Evolutionary conservation across 1,140 invertebrate genomes (phyloP).

Genomic region (Sipha flava): DNA sequence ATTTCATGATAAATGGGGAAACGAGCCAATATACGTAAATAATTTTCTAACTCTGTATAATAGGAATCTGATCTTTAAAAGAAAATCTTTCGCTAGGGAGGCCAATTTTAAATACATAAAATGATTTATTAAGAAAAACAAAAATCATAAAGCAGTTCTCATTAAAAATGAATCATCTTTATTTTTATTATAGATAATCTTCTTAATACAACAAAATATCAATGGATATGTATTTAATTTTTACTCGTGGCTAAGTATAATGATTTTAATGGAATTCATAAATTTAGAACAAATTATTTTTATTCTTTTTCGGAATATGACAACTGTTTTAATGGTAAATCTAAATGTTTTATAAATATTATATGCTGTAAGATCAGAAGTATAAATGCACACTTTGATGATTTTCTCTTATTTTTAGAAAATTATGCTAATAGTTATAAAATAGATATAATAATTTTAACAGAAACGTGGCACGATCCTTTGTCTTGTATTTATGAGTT

Average conservation of each 20-base stretch:
- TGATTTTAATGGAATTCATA: background rate
- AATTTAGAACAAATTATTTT: background rate
- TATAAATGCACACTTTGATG: background rate
- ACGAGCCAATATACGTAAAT: too few relatives aligned
- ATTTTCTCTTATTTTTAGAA: background rate
- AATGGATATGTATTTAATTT: background rate
- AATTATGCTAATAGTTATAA: background rate
- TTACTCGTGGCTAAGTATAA: background rate
- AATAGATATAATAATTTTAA: background rate
- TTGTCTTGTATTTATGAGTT: background rate
- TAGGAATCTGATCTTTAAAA: too few relatives aligned
- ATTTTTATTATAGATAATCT: background rate
- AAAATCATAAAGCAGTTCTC: background rate
- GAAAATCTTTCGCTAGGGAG: too few relatives aligned
- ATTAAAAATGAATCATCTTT: background rate
- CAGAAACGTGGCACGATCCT: background rate
- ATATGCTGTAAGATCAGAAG: background rate
- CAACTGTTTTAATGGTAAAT: background rate
- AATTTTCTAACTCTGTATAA: background rate
- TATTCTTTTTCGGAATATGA: background rate
- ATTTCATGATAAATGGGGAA: too few relatives aligned
- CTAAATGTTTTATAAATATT: background rate
- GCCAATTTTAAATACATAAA: background rate
- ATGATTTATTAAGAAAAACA: background rate
- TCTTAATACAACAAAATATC: background rate